Conservation (phyloP, 2,797 vertebrate species). For the Acanthurus tractus region DNA sequence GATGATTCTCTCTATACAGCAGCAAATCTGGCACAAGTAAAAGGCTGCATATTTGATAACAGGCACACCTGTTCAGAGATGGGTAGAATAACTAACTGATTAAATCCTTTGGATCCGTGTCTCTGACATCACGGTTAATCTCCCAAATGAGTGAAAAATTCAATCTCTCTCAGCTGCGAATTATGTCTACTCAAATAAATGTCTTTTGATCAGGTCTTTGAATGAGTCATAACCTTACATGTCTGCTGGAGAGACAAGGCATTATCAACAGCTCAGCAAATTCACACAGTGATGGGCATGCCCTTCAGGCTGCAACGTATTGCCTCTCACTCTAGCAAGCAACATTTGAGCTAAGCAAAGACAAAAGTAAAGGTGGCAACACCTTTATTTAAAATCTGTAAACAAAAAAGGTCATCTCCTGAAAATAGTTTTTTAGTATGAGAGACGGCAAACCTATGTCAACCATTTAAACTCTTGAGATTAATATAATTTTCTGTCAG, state of each 20-base stretch:
- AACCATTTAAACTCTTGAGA: neutral
- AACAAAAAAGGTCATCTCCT: neutral
- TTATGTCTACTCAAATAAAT: slow-evolving; percentile 64
- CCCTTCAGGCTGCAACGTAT: slow-evolving; percentile 54
- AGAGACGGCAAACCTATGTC: neutral
- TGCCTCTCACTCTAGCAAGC: slow-evolving; percentile 53
- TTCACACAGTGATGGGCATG: slow-evolving; percentile 59
- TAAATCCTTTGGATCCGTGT: slow-evolving; percentile 74
- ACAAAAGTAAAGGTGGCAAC: slow-evolving; percentile 5
- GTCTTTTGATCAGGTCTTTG: slow-evolving; percentile 77
- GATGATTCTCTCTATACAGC: slow-evolving; percentile 53
- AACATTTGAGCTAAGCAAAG: slow-evolving; percentile 6
- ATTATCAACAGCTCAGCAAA: slow-evolving; percentile 73
- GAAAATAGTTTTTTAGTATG: neutral
- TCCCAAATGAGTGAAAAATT: slow-evolving; percentile 78
- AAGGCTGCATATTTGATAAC: slow-evolving; percentile 72
- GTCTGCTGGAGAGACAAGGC: slow-evolving; percentile 62
- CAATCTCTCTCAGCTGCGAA: slow-evolving; percentile 70
- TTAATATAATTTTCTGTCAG: neutral
- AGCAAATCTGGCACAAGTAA: slow-evolving; percentile 67
- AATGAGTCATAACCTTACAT: slow-evolving; percentile 74
- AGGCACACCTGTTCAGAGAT: slow-evolving; percentile 72
- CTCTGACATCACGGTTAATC: slow-evolving; percentile 81
- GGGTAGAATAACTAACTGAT: slow-evolving; percentile 77
- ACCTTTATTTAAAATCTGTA: neutral